Evolutionary conservation across 2,888 invertebrate genomes (phyloP), one percentile per base, ranked within the genome.

Genomic region (Pomacea canaliculata): DNA sequence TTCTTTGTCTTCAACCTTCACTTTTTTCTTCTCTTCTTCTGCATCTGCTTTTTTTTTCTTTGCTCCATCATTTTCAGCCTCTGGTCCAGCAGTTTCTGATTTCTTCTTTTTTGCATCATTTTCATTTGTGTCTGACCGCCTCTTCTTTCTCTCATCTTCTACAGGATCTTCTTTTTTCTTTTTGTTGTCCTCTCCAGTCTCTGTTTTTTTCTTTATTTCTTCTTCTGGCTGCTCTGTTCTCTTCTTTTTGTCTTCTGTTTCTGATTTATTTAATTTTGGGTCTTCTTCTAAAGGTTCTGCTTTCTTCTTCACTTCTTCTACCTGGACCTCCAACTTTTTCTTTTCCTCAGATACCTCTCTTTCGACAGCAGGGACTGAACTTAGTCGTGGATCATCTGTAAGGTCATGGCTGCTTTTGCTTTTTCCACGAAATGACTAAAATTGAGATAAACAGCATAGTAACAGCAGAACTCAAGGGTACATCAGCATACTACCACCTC

Each of bases 401-500:
- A 96, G 93, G 91, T 99, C 99, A 91, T 99, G 99, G 5, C 97
- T 95, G 1, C 98, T 98, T 92, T 98, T 99, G 19, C 96, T 95
- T 91, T 96, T 97, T 0, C 95, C 94, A 27, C 94, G 85, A 82
- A 86, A 86, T 76, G 83, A 86, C 87, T 88, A 79, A 48, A 78
- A 48, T 23, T 63, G 10, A 56, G 12, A 16, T 56, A 56, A 56
- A 56, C 8, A 56, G 3, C 10, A 56, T 7, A 13, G 51, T 56
- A 56, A 16, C 8, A 56, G 10, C 12, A 56, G 51, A 56, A 56
- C 8, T 56, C 16, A 37, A 37, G 37, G 37, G 37, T 37, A 37
- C 16, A 13, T 56, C 4, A 56, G 16, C 12, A 56, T 56, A 16
- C 16, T 16, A 56, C 51, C 8, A 13, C 51, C 51, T 56, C 51